Evolutionary conservation across 2,113 vertebrate species (phyloP).

Genomic region (Hassar affinis): DNA sequence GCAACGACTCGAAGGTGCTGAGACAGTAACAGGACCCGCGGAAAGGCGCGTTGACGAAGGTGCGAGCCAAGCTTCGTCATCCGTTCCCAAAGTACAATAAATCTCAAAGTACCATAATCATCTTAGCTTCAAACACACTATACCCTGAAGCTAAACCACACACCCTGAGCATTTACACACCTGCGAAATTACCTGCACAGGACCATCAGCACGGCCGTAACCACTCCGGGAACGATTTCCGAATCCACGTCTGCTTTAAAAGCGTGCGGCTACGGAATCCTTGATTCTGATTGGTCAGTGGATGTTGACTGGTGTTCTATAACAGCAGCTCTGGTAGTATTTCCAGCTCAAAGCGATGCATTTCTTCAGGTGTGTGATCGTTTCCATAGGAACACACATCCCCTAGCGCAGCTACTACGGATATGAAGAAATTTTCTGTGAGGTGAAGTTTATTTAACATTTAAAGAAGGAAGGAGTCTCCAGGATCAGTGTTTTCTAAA

Average conservation of each 20-base stretch:
- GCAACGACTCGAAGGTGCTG: not conserved
- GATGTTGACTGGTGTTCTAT: not conserved
- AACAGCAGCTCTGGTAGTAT: not conserved
- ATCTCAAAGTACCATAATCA: conserved; percentile 20
- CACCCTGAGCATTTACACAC: conserved; percentile 34
- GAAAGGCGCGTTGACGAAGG: not conserved
- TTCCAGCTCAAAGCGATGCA: not conserved
- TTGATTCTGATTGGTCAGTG: not conserved
- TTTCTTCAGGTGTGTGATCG: not conserved
- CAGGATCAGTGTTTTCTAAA: not conserved
- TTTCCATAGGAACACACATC: not conserved
- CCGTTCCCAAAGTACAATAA: not conserved
- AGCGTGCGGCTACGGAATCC: not conserved
- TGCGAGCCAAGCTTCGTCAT: conserved; percentile 1
- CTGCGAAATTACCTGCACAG: conserved; percentile 23
- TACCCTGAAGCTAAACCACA: conserved; percentile 22
- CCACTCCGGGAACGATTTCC: not conserved
- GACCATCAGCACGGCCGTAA: not conserved
- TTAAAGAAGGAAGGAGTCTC: conserved; percentile 1
- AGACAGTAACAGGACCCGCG: not conserved
- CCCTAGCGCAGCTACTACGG: not conserved
- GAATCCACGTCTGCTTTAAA: not conserved
- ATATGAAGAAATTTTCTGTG: not conserved
- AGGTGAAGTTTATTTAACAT: not conserved
- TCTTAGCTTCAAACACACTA: not conserved